These are phyloP conservation scores for Seriola dumerili DNA, from an alignment of 2,113 vertebrate species.

Conservation along the genomic window DNA sequence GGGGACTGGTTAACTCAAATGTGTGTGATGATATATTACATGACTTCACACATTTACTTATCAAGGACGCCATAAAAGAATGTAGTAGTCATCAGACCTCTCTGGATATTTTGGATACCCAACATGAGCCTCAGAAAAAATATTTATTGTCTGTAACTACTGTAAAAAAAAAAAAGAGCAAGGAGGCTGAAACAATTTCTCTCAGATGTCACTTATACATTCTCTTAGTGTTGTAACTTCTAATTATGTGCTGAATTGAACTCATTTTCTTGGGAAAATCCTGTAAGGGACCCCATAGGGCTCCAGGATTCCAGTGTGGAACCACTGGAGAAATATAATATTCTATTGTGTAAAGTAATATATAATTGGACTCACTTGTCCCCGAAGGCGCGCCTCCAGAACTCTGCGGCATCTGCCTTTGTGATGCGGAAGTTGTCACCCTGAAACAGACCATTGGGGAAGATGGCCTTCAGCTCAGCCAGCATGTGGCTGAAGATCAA, in stretches of 20 bases:
- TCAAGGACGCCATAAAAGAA: not conserved
- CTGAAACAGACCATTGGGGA: conserved; percentile 96
- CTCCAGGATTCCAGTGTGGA: not conserved
- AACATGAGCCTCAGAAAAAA: not conserved
- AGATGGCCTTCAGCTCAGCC: conserved; percentile 98
- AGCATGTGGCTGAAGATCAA: conserved; percentile 99
- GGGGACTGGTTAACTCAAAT: not conserved
- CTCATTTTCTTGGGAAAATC: not conserved
- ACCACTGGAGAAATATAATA: not conserved
- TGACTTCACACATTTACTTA: not conserved
- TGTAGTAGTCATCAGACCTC: not conserved
- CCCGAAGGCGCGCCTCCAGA: conserved; percentile 97
- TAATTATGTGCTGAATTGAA: not conserved
- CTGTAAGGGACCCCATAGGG: not conserved
- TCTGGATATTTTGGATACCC: not conserved
- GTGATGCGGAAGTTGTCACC: conserved; percentile 98
- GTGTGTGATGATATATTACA: not conserved
- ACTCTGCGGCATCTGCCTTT: conserved; percentile 98
- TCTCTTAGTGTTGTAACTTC: not conserved
- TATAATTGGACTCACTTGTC: conserved; percentile 91
- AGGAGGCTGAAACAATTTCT: not conserved
- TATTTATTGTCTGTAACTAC: not conserved
- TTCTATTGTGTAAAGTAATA: not conserved
- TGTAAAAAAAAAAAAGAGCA: not conserved
- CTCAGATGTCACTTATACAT: not conserved